Evolutionary conservation across 2,888 invertebrate species (phyloP).

Genomic region (Watsonalla cultraria): DNA sequence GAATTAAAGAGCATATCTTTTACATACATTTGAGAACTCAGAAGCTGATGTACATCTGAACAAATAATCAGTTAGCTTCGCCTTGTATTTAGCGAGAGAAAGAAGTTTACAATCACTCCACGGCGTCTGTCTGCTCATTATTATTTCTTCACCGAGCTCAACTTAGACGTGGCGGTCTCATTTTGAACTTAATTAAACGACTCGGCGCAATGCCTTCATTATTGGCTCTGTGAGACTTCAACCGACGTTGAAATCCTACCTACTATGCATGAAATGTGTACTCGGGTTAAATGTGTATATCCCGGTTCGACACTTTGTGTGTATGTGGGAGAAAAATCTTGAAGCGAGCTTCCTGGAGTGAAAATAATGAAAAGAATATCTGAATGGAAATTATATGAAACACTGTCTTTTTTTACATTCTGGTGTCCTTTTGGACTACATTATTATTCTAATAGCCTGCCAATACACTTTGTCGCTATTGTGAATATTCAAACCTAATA

Average conservation of each 20-base stretch:
- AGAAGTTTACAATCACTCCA: conserved; percentile 21
- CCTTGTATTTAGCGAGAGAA: conserved; percentile 12
- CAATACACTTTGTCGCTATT: too few species aligned
- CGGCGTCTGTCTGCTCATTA: conserved; percentile 42
- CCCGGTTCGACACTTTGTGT: too few species aligned
- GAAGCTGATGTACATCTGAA: background rate
- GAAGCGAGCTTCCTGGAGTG: too few species aligned
- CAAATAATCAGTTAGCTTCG: background rate
- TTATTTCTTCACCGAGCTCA: conserved; percentile 47
- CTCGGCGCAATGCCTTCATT: conserved; percentile 4
- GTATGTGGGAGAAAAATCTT: too few species aligned
- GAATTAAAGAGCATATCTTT: too few species aligned
- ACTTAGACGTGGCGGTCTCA: conserved; percentile 48
- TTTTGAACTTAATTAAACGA: conserved; percentile 69
- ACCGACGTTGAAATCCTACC: background rate
- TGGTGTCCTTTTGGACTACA: too few species aligned
- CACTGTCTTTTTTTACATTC: too few species aligned
- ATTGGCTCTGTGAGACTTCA: background rate
- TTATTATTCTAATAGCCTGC: too few species aligned
- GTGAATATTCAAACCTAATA: too few species aligned
- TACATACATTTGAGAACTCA: background rate
- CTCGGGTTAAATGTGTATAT: background rate
- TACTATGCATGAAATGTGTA: background rate
- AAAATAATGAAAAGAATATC: too few species aligned
- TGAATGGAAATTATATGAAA: too few species aligned